phyloP scores from a whole-genome alignment of 2,888 invertebrate genomes.

The Drosophila pseudotakahashii region DNA sequence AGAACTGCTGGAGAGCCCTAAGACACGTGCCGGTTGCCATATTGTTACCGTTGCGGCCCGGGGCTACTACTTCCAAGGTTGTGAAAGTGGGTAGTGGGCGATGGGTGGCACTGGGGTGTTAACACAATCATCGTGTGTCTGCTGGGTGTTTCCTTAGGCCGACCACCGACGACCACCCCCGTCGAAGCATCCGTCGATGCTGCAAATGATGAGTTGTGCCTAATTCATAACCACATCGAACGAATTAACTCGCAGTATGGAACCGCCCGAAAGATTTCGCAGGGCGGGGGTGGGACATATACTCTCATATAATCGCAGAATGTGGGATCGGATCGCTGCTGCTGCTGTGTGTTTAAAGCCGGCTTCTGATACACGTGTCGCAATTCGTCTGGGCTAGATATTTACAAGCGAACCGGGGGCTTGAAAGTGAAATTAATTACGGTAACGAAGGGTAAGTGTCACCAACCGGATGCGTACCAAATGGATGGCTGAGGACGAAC shows the following conservation, averaged over 20 bases:
- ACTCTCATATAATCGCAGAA: neutral
- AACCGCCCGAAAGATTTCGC: slow-evolving; percentile 45
- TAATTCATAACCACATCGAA: slow-evolving; percentile 83
- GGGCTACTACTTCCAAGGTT: slow-evolving; percentile 7
- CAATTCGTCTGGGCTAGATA: slow-evolving; percentile 81
- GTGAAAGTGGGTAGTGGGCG: slow-evolving; percentile 2
- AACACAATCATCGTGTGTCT: slow-evolving; percentile 75
- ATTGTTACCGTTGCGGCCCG: slow-evolving; percentile 71
- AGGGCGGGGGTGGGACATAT: slow-evolving; percentile 9
- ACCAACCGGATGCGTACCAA: slow-evolving; percentile 68
- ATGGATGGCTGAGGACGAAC: slow-evolving; percentile 34
- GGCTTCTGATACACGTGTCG: slow-evolving; percentile 70
- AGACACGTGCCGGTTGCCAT: slow-evolving; percentile 78
- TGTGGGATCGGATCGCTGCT: slow-evolving; percentile 40
- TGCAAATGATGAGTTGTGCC: slow-evolving; percentile 83
- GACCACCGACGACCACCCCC: slow-evolving; percentile 44
- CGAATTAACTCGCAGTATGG: slow-evolving; percentile 81
- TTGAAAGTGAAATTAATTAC: slow-evolving; percentile 80
- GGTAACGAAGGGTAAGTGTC: slow-evolving; percentile 75
- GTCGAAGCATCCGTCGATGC: slow-evolving; percentile 54
- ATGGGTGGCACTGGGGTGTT: slow-evolving; percentile 62
- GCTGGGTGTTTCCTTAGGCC: slow-evolving; percentile 49
- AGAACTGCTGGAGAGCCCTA: slow-evolving; percentile 42
- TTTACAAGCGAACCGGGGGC: slow-evolving; percentile 62
- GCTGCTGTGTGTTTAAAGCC: slow-evolving; percentile 56